Conservation (phyloP, 1,140 invertebrate species). For the Pinna nobilis region DNA sequence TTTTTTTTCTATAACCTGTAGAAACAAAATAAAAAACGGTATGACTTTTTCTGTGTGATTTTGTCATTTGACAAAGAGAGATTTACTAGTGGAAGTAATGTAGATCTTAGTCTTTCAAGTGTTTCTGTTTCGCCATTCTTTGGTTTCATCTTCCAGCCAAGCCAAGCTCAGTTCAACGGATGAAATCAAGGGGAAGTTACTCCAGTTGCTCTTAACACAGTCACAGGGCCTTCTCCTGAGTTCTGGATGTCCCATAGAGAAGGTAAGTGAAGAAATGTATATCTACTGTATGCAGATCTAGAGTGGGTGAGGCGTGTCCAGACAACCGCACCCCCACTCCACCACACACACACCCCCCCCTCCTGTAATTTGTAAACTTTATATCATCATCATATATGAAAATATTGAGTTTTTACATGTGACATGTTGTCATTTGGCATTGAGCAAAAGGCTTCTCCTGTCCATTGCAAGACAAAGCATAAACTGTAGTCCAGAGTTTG, state of each 20-base stretch:
- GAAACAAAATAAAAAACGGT: too few species aligned
- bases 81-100: background rate
- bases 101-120: background rate
- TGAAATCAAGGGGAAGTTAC: slow-evolving; percentile 94
- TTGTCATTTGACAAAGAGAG: background rate
- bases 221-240: slow-evolving; percentile 89
- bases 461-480: too few species aligned
- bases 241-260: slow-evolving; percentile 91
- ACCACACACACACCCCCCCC: too few species aligned
- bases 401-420: too few species aligned
- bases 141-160: slow-evolving; percentile 48
- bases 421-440: too few species aligned
- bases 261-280: slow-evolving; percentile 57
- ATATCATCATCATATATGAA: too few species aligned
- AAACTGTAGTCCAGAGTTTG: too few species aligned
- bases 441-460: too few species aligned
- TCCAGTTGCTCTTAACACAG: slow-evolving; percentile 90
- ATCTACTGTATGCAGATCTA: too few species aligned
- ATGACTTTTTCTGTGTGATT: background rate
- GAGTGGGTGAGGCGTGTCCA: too few species aligned
- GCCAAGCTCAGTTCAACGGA: slow-evolving; percentile 59
- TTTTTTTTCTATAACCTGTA: background rate
- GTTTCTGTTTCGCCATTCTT: slow-evolving; percentile 17
- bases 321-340: too few species aligned
- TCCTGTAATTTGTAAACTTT: too few species aligned